Percentiles rank a stretch among this genome's conserved stretches.
Conservation (phyloP, 2,888 invertebrate genomes). For the Lasioglossum malachurum region DNA sequence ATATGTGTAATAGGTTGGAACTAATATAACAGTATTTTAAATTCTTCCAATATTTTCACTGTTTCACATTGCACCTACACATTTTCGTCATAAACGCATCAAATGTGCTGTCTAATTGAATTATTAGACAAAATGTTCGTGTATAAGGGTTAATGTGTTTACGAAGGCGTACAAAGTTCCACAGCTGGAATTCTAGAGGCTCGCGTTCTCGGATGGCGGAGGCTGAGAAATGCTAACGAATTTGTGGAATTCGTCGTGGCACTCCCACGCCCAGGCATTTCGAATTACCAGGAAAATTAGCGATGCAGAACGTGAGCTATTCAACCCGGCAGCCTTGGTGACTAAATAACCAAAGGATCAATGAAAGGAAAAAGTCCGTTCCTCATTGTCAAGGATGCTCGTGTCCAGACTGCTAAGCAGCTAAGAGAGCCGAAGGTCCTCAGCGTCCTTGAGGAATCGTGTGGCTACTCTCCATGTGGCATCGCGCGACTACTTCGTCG, state of each 20-base stretch:
- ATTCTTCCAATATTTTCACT: too few species aligned
- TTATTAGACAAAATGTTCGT: too few species aligned
- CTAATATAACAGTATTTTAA: too few species aligned
- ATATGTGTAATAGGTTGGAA: too few species aligned
- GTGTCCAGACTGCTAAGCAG: conserved; percentile 32
- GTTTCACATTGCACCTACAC: too few species aligned
- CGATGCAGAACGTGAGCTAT: conserved; percentile 7
- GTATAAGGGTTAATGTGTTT: too few species aligned
- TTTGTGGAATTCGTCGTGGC: neutral
- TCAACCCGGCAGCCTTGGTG: neutral
- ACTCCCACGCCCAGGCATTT: neutral
- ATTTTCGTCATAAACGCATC: too few species aligned
- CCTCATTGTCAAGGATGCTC: conserved; percentile 54
- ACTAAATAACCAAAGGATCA: conserved; percentile 6
- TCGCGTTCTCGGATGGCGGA: neutral
- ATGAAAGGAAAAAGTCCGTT: conserved; percentile 16
- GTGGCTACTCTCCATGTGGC: conserved; percentile 47
- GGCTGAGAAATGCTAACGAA: neutral
- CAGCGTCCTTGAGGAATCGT: conserved; percentile 63
- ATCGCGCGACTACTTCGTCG: conserved; percentile 33
- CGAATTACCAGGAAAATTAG: neutral
- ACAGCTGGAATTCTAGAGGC: neutral
- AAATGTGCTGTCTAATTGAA: too few species aligned
- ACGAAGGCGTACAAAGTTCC: neutral
- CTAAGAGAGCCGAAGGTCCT: conserved; percentile 28